Evolutionary conservation across 2,888 invertebrate species (phyloP).

Genomic region (Aporophyla lueneburgensis): DNA sequence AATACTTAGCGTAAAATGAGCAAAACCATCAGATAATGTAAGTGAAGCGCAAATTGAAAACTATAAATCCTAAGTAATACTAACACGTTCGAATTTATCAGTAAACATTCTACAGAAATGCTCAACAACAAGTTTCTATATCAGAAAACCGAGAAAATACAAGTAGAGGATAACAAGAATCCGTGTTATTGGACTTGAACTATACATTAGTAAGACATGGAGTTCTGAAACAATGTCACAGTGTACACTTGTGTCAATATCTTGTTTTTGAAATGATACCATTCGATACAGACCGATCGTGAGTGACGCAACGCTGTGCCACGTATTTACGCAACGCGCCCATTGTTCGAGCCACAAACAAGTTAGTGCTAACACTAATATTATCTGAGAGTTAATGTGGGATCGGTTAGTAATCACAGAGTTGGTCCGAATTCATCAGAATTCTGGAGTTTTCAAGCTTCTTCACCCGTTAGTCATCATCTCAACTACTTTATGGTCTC

Average conservation of each 20-base stretch:
- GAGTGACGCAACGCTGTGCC: conserved; percentile 81
- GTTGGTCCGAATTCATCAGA: not conserved
- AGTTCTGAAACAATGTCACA: conserved; percentile 75
- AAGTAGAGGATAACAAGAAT: conserved; percentile 61
- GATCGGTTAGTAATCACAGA: conserved; percentile 8
- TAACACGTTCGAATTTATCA: conserved; percentile 22
- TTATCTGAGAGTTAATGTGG: conserved; percentile 53
- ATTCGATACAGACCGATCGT: conserved; percentile 77
- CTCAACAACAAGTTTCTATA: conserved; percentile 51
- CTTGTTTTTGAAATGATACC: conserved; percentile 85
- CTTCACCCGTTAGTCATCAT: not conserved
- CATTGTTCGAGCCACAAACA: conserved; percentile 73
- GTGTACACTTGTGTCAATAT: conserved; percentile 86
- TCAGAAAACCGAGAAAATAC: conserved; percentile 53
- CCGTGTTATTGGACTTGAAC: conserved; percentile 70
- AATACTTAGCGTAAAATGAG: not conserved
- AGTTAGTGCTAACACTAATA: conserved; percentile 62
- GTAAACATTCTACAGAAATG: conserved; percentile 43
- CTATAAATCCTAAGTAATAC: not conserved
- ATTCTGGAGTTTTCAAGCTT: not conserved
- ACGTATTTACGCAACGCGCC: conserved; percentile 72
- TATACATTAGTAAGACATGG: conserved; percentile 63
- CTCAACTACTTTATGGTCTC: no score
- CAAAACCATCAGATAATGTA: not conserved
- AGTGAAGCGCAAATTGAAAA: not conserved